Conservation (phyloP, 2,797 vertebrate species). For the Pangasius macronema region DNA sequence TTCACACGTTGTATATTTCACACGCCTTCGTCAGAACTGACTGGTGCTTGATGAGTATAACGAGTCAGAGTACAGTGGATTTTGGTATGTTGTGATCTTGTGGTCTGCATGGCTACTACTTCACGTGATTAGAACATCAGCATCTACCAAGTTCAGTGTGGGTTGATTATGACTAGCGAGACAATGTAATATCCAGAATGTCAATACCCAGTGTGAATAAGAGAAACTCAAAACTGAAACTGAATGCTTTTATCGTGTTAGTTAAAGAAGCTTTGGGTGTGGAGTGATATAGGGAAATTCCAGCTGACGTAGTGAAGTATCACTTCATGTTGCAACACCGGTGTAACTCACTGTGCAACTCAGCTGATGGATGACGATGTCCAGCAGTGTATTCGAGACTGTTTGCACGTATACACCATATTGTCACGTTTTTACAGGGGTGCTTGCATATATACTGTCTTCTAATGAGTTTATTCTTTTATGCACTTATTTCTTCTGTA, state of each 20-base stretch:
- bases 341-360: neutral
- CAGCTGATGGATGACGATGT: constrained; percentile 3
- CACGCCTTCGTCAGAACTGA: neutral
- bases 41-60: neutral
- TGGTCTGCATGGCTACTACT: neutral
- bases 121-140: neutral
- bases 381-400: neutral
- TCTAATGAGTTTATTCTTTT: neutral
- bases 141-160: neutral
- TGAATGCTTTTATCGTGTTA: neutral
- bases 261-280: neutral
- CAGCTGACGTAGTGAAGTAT: neutral
- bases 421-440: neutral
- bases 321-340: constrained; percentile 17
- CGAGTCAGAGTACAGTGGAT: neutral
- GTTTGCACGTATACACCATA: neutral
- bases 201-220: neutral
- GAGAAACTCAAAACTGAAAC: neutral
- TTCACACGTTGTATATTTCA: neutral
- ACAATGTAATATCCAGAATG: neutral
- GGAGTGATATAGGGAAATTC: constrained; percentile 5
- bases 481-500: neutral
- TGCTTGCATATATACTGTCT: neutral
- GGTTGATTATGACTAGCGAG: neutral
- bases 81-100: neutral